Percentiles rank a stretch among this genome's conserved stretches.
Conservation (phyloP, 1,140 invertebrate genomes). For the Adoxophyes honmai region DNA sequence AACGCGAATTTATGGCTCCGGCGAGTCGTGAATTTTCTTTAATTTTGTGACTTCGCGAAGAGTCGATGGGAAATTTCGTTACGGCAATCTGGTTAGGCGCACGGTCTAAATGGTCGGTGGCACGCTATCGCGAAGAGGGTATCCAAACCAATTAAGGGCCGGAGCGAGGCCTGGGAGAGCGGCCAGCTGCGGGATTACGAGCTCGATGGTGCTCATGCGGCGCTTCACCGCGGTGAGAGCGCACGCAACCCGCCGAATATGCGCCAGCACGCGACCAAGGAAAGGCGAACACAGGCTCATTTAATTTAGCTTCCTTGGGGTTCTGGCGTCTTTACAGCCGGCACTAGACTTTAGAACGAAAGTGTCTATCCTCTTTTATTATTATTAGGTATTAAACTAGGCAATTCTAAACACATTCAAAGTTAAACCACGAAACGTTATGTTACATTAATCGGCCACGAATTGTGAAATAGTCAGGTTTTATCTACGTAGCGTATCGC, state of each 20-base stretch:
- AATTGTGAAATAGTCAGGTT: too few species aligned
- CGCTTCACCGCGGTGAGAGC: constrained; percentile 50
- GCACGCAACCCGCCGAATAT: not conserved
- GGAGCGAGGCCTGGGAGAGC: constrained; percentile 67
- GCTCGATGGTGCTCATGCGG: constrained; percentile 67
- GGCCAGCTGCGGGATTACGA: constrained; percentile 66
- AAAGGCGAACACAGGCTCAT: too few species aligned
- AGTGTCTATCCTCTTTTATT: too few species aligned
- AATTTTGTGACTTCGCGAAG: constrained; percentile 37
- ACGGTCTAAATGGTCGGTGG: constrained; percentile 58
- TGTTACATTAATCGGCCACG: too few species aligned
- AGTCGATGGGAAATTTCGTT: constrained; percentile 66
- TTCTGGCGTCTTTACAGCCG: too few species aligned
- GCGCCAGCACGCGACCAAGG: constrained; percentile 41
- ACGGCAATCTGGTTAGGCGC: constrained; percentile 70
- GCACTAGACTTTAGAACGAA: too few species aligned
- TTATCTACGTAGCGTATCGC: too few species aligned
- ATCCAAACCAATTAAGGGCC: constrained; percentile 74
- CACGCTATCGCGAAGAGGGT: constrained; percentile 72
- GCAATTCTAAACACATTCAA: too few species aligned
- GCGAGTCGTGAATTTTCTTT: constrained; percentile 37
- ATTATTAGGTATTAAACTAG: too few species aligned
- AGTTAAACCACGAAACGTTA: too few species aligned
- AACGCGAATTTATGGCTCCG: constrained; percentile 40
- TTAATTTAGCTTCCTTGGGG: too few species aligned